phyloP scores from a whole-genome alignment of 2,797 vertebrate genomes.

The Takifugu rubripes region DNA sequence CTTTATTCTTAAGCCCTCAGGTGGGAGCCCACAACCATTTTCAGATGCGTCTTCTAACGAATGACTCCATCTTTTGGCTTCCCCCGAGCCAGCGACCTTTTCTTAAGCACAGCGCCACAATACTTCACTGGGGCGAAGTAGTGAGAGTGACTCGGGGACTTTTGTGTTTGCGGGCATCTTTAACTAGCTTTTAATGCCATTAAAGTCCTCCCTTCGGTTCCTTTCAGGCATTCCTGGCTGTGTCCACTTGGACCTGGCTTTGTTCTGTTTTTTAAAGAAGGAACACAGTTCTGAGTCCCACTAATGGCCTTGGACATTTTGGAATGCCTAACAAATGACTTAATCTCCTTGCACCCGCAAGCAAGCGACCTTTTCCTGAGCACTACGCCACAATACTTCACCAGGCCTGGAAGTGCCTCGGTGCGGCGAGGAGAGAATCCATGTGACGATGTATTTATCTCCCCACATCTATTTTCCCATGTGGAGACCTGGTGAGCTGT shows the following conservation, averaged over 20 bases:
- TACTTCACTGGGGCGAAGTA: conserved; percentile 34
- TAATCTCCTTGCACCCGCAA: conserved; percentile 15
- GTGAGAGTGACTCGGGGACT: conserved; percentile 12
- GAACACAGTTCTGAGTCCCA: not conserved
- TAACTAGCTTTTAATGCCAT: not conserved
- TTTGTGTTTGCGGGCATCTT: conserved; percentile 1
- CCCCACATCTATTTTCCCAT: conserved; percentile 51
- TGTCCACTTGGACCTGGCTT: not conserved
- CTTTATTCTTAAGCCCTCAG: conserved; percentile 36
- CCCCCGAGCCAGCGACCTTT: conserved; percentile 60
- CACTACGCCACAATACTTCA: conserved; percentile 53
- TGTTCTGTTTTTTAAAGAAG: conserved; percentile 2
- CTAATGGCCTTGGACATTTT: conserved; percentile 37
- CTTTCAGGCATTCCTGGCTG: not conserved
- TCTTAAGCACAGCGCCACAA: conserved; percentile 32
- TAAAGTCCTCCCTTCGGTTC: not conserved
- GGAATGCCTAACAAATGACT: conserved; percentile 50
- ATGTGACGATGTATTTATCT: conserved; percentile 63
- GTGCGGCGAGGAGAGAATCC: conserved; percentile 26
- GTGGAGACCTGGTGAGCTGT: conserved; percentile 73
- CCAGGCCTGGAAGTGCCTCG: conserved; percentile 31
- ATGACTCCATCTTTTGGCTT: conserved; percentile 45
- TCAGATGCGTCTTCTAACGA: conserved; percentile 38
- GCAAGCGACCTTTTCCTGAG: conserved; percentile 59
- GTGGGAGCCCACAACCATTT: conserved; percentile 9